Evolutionary conservation across 2,888 invertebrate species (phyloP).

Genomic region (Girardia tigrina): DNA sequence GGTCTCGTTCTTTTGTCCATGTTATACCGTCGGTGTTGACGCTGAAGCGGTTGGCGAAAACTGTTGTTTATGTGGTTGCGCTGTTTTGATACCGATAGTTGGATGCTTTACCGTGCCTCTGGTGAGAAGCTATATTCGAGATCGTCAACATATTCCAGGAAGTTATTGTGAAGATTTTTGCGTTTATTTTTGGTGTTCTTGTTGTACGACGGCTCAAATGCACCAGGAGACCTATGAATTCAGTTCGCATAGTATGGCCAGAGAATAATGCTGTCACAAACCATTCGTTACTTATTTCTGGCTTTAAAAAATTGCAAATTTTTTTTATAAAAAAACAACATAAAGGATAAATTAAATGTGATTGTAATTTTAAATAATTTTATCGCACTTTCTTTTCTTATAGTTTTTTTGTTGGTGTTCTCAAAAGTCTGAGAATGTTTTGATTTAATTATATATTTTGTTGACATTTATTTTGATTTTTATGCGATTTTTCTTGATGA

Average conservation of each 20-base stretch:
- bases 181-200: background rate
- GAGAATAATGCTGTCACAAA: too few species aligned
- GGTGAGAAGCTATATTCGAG: constrained; percentile 2
- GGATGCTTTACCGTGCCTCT: background rate
- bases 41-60: background rate
- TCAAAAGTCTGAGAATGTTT: too few species aligned
- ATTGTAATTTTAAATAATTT: too few species aligned
- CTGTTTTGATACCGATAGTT: background rate
- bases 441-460: too few species aligned
- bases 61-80: constrained; percentile 3
- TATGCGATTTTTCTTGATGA: too few species aligned
- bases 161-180: constrained; percentile 17
- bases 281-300: too few species aligned
- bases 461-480: too few species aligned
- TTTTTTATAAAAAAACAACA: too few species aligned
- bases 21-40: background rate
- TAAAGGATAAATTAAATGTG: too few species aligned
- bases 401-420: too few species aligned
- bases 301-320: too few species aligned
- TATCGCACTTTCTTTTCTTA: too few species aligned
- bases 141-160: background rate
- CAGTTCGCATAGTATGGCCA: background rate
- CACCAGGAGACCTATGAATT: constrained; percentile 9
- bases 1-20: constrained; percentile 8
- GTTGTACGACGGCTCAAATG: constrained; percentile 1